These are phyloP conservation scores for Sisyra terminalis DNA, from an alignment of 2,888 invertebrate genomes.

Conservation along the genomic window DNA sequence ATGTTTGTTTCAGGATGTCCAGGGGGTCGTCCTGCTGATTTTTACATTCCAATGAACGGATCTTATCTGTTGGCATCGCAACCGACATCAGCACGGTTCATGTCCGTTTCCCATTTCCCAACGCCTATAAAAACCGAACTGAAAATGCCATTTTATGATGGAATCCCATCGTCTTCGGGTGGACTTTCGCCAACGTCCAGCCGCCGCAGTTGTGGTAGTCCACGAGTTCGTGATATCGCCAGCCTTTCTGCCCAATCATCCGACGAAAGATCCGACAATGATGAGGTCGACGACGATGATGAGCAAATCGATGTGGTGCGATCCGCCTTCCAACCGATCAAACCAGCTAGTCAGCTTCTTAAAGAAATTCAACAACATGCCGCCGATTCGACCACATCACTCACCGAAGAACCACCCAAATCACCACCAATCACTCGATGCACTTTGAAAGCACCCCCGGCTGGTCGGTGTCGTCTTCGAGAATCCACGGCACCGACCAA, in stretches of 20 bases:
- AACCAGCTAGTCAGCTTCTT: conserved; percentile 37
- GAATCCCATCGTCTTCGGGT: conserved; percentile 17
- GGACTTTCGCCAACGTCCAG: conserved; percentile 34
- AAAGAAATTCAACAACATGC: conserved; percentile 30
- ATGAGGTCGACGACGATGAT: conserved; percentile 52
- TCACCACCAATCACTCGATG: conserved; percentile 18
- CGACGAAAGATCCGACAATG: conserved; percentile 39
- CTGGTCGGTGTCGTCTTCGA: conserved; percentile 30
- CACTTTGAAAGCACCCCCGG: conserved; percentile 44
- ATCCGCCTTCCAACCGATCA: conserved; percentile 55
- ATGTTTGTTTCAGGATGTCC: conserved; percentile 12
- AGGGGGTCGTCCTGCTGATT: conserved; percentile 4
- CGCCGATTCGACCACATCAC: conserved; percentile 34
- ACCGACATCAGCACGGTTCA: conserved; percentile 14
- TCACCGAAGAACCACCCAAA: conserved; percentile 31
- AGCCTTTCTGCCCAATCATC: conserved; percentile 37
- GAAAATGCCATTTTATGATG: conserved; percentile 20
- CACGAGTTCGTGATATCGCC: conserved; percentile 30
- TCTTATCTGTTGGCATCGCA: conserved; percentile 10
- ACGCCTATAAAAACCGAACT: conserved; percentile 33
- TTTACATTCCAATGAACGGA: conserved; percentile 11
- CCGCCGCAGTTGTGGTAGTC: conserved; percentile 36
- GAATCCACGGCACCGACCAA: conserved; percentile 23
- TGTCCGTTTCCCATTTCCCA: conserved; percentile 30
- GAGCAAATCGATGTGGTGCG: conserved; percentile 61